Evolutionary conservation across 2,888 invertebrate species (phyloP), one percentile per base, ranked within the genome.

Genomic region (Agapetus fuscipes): DNA sequence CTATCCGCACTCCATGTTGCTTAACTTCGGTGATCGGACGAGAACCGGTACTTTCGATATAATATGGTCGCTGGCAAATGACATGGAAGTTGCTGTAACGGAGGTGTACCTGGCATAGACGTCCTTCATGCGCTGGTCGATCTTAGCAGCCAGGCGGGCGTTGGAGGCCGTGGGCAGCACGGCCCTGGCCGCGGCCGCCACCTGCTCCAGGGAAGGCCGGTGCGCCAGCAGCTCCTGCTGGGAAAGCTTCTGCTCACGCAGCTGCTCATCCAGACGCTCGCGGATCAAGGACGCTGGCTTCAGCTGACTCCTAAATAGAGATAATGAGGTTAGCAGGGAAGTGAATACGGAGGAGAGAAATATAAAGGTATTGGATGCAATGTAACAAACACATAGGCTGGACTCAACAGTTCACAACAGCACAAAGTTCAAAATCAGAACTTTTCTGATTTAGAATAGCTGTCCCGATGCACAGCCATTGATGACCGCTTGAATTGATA

Each of bases 91-190:
- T n/a, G n/a, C n/a, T n/a, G n/a, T n/a, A n/a, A n/a, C n/a, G n/a
- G n/a, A n/a, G n/a, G n/a, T 12, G 12, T 33, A 67, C 69, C 64
- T 64, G 6, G 60, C 63, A 43, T 83, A 84, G 2, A 94, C 84
- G 53, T 94, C 93, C 50, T 83, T 83, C n/a, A 94, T 71, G 52
- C 93, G 83, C 39, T 80, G 76, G 57, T 94, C 91, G 40, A 94
- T 80, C 53, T 89, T 87, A 63, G 88, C 90, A 1, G 91, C 90
- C 40, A 91, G 81, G 25, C 90, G 73, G 0, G 84, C 80, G 61
- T 93, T 93, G 50, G 83, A 83, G 0, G 88, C 83, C 30, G 79
- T 82, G 1, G 76, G 66, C 16, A 93, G 80, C 3, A 94, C 74
- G 54, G 91, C 87, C 44, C 82, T 74, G 0, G 91, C 90, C 9